Conservation (phyloP, 2,113 vertebrate genomes). For the Todiramphus chloris region DNA sequence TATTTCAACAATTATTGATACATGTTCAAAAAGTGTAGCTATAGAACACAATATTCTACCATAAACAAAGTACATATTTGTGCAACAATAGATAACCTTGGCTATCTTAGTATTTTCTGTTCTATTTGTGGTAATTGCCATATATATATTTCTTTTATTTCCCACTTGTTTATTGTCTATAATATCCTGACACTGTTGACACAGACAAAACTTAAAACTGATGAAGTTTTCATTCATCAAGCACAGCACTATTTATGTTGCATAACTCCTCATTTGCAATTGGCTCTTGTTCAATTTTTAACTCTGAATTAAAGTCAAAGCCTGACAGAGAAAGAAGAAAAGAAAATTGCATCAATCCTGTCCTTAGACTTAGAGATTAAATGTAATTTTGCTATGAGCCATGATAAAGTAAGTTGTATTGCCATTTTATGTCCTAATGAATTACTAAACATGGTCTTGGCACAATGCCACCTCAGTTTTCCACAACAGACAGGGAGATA, state of each 20-base stretch:
- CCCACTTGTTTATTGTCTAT: background rate
- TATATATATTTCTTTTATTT: background rate
- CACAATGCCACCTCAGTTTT: background rate
- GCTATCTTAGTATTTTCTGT: background rate
- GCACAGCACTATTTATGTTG: accelerated
- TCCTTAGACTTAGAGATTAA: background rate
- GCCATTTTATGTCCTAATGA: background rate
- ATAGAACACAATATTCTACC: background rate
- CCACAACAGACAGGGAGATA: background rate
- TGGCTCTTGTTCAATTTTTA: background rate
- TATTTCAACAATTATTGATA: background rate
- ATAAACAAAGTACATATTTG: background rate
- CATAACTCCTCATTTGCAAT: no score
- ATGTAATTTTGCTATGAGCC: background rate
- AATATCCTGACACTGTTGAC: background rate
- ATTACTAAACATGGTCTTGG: background rate
- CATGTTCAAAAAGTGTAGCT: background rate
- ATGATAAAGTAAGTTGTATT: background rate
- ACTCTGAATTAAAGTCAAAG: background rate
- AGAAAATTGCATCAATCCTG: background rate
- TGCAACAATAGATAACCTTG: background rate
- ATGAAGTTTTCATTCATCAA: background rate
- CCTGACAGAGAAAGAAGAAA: background rate
- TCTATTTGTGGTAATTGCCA: background rate
- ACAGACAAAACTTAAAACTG: background rate